A percentile compares a stretch with the other conserved stretches of the same genome.
Conservation (phyloP, 2,113 vertebrate species). For the Cochlearius cochlearius region DNA sequence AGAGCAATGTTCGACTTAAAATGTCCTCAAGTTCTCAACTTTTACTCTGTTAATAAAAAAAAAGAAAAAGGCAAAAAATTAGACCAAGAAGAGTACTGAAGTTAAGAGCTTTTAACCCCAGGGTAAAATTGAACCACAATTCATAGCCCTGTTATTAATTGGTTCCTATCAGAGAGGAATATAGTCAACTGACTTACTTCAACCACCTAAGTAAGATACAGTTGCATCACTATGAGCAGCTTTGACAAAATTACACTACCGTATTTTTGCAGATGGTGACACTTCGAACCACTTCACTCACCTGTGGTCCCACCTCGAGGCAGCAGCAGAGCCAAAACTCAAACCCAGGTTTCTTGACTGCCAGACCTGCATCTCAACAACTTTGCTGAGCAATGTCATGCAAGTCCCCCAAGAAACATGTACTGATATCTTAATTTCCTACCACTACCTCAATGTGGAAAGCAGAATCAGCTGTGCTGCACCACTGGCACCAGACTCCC, state of each 20-base stretch:
- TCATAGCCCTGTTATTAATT: background rate
- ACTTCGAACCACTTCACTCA: background rate
- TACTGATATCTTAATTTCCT: fast-evolving
- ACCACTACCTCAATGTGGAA: background rate
- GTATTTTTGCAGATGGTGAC: background rate
- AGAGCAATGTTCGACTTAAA: background rate
- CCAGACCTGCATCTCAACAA: background rate
- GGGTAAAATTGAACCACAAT: background rate
- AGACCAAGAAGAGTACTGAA: background rate
- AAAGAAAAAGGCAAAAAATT: background rate
- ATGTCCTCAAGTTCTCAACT: background rate
- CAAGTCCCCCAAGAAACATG: background rate
- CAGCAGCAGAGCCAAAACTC: background rate
- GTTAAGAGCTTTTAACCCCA: background rate
- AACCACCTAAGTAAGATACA: background rate
- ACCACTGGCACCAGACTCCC: background rate
- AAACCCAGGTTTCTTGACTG: background rate
- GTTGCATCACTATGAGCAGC: background rate
- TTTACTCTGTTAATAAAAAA: background rate
- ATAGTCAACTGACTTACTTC: background rate
- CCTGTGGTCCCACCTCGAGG: background rate
- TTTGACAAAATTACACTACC: background rate
- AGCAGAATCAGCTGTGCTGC: background rate
- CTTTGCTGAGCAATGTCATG: background rate
- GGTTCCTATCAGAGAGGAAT: background rate